Evolutionary conservation across 2,797 vertebrate species (phyloP), one percentile per base, ranked within the genome.

Genomic region (Macroramphosus scolopax): DNA sequence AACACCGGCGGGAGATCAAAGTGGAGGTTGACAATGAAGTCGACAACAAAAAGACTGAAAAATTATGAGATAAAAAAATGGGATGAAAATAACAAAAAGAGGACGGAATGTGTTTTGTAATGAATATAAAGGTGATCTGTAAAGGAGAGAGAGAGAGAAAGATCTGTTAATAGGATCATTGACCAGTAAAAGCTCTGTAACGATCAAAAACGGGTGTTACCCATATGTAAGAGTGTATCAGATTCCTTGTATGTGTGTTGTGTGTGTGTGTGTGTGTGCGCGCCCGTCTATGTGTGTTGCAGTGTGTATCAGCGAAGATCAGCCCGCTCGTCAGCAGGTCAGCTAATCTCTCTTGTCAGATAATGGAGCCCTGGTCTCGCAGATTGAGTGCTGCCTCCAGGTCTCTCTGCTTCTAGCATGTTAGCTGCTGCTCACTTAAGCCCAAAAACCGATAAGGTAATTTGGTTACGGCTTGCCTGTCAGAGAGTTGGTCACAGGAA

Each of bases 301-400:
- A 6, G 33, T 48, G 54, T 34, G 46, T 81, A 76, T 82, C 75
- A 44, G 79, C 67, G 11, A 35, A 75, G 78, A 86, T 83, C 78
- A 63, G 58, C 16, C 31, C 22, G 62, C 61, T 68, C 82, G 83
- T 83, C 84, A 81, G 79, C 80, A 79, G 83, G 84, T 84, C 84
- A 81, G 75, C 78, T 85, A 82, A 87, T 87, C 83, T 77, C 63
- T 75, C 69, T 61, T 73, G 77, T 82, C 77, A 67, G 74, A 55
- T 85, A 85, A 86, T 82, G 80, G 84, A 81, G 65, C 63, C n/a
- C n/a, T 8, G 1, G 56, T 56, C 41, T 43, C 78, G 48, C 68
- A 72, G 66, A 79, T 68, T 64, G 77, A 84, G 73, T 32, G 34
- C 71, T 49, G 65, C 72, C 67, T 75, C 52, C 17, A 62, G 62